Evolutionary conservation across 2,113 vertebrate genomes (phyloP).

Genomic region (Pedionomus torquatus): DNA sequence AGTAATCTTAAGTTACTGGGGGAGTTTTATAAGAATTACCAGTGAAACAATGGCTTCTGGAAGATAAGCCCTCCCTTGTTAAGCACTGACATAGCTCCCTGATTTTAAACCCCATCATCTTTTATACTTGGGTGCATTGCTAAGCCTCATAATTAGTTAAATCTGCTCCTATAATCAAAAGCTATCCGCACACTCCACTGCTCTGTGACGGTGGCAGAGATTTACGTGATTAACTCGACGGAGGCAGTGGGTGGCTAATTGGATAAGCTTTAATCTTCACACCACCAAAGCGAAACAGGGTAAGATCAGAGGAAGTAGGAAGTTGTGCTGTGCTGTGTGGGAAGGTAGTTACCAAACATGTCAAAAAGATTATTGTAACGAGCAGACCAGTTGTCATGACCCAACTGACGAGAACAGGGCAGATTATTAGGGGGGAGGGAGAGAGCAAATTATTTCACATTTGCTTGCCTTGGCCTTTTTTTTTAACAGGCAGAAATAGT

Average conservation of each 20-base stretch:
- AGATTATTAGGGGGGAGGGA: background rate
- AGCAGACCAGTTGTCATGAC: slow-evolving; percentile 51
- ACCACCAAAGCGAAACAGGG: slow-evolving; percentile 67
- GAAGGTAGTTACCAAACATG: slow-evolving; percentile 81
- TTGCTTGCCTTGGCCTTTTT: slow-evolving; percentile 18
- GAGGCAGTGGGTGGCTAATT: slow-evolving; percentile 88
- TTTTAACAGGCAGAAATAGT: background rate
- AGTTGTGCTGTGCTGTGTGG: slow-evolving; percentile 69
- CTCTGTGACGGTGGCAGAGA: slow-evolving; percentile 73
- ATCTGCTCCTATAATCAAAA: slow-evolving; percentile 77
- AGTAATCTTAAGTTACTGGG: slow-evolving; percentile 81
- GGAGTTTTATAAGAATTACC: slow-evolving; percentile 70
- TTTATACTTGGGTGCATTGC: slow-evolving; percentile 74
- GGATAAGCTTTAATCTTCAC: slow-evolving; percentile 92
- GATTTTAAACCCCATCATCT: slow-evolving; percentile 73
- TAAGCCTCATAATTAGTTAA: slow-evolving; percentile 86
- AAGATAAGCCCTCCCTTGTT: slow-evolving; percentile 77
- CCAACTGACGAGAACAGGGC: background rate
- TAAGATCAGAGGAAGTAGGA: slow-evolving; percentile 75
- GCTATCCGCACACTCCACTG: slow-evolving; percentile 72
- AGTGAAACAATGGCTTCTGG: slow-evolving; percentile 72
- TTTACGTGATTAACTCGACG: slow-evolving; percentile 81
- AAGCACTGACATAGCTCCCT: slow-evolving; percentile 68
- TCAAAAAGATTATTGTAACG: slow-evolving; percentile 76
- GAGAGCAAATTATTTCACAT: slow-evolving; percentile 34